Conservation (phyloP, 1,140 invertebrate species). For the Nylanderia fulva region DNA sequence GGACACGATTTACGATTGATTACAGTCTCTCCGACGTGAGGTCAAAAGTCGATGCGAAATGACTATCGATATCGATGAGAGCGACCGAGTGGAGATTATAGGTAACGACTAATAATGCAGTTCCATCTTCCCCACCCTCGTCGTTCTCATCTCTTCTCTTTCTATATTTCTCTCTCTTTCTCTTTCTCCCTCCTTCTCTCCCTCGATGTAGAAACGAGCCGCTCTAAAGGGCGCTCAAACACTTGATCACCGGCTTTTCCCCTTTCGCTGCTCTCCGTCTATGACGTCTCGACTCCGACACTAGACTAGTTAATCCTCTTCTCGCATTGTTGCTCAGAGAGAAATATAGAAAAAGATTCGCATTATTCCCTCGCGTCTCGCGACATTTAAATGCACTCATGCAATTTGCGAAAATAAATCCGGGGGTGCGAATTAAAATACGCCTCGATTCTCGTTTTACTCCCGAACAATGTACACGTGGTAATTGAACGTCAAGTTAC, state of each 20-base stretch:
- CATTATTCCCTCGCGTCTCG: no score
- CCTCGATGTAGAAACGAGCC: conserved; percentile 13
- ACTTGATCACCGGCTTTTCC: conserved; percentile 12
- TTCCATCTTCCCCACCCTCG: conserved; percentile 23
- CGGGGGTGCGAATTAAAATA: no score
- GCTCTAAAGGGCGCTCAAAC: conserved; percentile 41
- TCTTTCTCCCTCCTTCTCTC: no score
- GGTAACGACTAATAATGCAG: conserved; percentile 83
- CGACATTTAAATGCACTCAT: no score
- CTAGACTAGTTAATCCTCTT: not conserved
- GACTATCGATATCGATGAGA: conserved; percentile 79
- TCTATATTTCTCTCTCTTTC: no score
- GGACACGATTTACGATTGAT: conserved; percentile 83
- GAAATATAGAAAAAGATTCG: no score
- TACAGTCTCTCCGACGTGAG: conserved; percentile 74
- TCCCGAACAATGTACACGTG: not conserved
- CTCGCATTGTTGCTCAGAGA: no score
- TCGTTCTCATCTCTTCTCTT: not conserved
- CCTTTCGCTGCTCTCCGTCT: not conserved
- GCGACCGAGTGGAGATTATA: conserved; percentile 77
- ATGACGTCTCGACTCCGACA: not conserved
- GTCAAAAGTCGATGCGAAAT: conserved; percentile 82
- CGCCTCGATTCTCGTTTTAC: not conserved
- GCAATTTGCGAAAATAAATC: no score
- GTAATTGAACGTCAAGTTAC: not conserved